Percentiles rank a stretch among this genome's conserved stretches.
These are phyloP conservation scores for Parazoanthus darwini DNA, from an alignment of 92 coral and sea anemone species.

Conservation along the genomic window DNA sequence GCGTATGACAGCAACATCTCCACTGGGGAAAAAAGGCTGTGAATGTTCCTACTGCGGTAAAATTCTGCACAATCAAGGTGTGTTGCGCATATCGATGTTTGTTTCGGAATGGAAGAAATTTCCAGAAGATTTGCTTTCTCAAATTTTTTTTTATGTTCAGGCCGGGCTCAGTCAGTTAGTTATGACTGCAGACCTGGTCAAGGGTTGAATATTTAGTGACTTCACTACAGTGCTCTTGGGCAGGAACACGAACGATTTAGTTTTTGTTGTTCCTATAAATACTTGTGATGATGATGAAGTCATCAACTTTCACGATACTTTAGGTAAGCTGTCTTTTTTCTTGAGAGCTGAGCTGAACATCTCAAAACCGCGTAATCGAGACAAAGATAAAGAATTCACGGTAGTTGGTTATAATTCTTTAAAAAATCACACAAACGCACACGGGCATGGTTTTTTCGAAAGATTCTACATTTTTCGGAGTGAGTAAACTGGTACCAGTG, in stretches of 20 bases:
- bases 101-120: neutral
- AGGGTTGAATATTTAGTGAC: neutral
- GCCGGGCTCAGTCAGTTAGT: neutral
- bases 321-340: no score
- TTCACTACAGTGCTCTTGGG: no score
- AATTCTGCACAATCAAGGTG: slow-evolving; percentile 97
- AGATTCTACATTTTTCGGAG: neutral
- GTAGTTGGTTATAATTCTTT: neutral
- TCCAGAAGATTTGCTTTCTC: no score
- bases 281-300: no score
- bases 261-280: no score
- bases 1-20: slow-evolving; percentile 90
- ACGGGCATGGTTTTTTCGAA: neutral
- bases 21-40: slow-evolving; percentile 98
- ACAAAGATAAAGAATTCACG: no score
- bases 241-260: no score
- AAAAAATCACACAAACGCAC: neutral
- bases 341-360: no score
- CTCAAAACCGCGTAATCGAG: no score
- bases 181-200: neutral
- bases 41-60: slow-evolving; percentile 97
- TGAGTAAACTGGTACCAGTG: no score
- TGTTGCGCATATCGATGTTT: neutral
- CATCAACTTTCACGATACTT: no score
- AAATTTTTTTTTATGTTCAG: neutral